These are phyloP conservation scores for Drosophila incognita DNA, from an alignment of 2,888 invertebrate species.

Conservation along the genomic window DNA sequence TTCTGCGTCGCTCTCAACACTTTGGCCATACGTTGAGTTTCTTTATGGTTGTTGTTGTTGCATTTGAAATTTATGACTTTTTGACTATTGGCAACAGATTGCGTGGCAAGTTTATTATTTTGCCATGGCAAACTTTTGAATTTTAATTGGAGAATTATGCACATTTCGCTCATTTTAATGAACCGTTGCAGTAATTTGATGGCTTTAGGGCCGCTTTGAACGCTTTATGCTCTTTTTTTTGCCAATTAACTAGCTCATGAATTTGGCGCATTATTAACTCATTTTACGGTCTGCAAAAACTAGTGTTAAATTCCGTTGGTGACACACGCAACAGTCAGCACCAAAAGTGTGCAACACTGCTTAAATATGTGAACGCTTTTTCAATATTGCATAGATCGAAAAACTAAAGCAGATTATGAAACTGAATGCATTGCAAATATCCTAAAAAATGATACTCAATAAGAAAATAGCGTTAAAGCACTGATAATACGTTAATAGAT, in stretches of 20 bases:
- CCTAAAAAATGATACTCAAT: background rate
- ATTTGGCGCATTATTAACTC: slow-evolving; percentile 38
- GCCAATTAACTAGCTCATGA: slow-evolving; percentile 45
- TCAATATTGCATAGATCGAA: background rate
- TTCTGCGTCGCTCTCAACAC: slow-evolving; percentile 50
- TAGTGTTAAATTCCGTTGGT: slow-evolving; percentile 17
- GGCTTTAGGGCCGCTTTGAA: slow-evolving; percentile 29
- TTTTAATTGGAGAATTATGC: slow-evolving; percentile 78
- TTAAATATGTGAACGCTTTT: slow-evolving; percentile 4
- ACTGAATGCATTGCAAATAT: background rate
- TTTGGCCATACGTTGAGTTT: slow-evolving; percentile 47
- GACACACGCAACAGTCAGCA: slow-evolving; percentile 39
- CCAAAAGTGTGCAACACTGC: slow-evolving; percentile 13
- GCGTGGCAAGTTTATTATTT: slow-evolving; percentile 72
- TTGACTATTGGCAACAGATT: slow-evolving; percentile 82
- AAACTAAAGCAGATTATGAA: background rate
- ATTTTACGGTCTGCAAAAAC: slow-evolving; percentile 24
- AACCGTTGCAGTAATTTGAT: slow-evolving; percentile 61
- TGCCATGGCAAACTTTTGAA: slow-evolving; percentile 74
- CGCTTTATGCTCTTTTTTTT: slow-evolving; percentile 28
- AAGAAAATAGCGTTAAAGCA: background rate
- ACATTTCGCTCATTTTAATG: slow-evolving; percentile 69
- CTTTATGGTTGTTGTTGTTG: slow-evolving; percentile 43
- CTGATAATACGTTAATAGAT: background rate
- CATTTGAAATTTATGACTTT: slow-evolving; percentile 76